Conservation (phyloP, 2,888 invertebrate genomes). For the Cyclophora albipunctata region DNA sequence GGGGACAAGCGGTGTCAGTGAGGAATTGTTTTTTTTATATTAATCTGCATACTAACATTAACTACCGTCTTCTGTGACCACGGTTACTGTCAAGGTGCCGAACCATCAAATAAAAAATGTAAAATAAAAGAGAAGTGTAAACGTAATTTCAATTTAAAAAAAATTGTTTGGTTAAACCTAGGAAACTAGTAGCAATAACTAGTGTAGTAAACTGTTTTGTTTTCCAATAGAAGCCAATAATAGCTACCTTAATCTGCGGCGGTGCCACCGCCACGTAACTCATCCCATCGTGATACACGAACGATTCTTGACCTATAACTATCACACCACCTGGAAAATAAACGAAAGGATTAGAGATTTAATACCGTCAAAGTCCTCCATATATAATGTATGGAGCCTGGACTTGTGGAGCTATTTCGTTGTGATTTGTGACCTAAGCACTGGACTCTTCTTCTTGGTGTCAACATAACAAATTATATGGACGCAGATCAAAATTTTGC, state of each 20-base stretch:
- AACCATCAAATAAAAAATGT: too few relatives aligned
- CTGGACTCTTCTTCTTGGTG: too few relatives aligned
- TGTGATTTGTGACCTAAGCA: too few relatives aligned
- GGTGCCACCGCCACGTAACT: constrained; percentile 94
- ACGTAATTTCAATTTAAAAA: not conserved
- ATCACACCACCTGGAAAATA: constrained; percentile 84
- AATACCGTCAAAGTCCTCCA: too few relatives aligned
- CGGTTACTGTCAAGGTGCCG: too few relatives aligned
- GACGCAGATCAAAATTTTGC: too few relatives aligned
- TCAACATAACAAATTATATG: too few relatives aligned
- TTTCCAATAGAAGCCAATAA: not conserved
- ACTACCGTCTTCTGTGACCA: too few relatives aligned
- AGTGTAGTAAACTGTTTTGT: not conserved
- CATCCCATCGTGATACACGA: constrained; percentile 96
- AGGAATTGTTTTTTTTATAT: not conserved
- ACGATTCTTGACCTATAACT: constrained; percentile 97
- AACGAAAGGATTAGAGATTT: not conserved
- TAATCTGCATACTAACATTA: not conserved
- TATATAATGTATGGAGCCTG: too few relatives aligned
- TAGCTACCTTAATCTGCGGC: constrained; percentile 90
- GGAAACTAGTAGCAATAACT: not conserved
- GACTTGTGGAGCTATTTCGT: too few relatives aligned
- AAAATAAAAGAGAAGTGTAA: too few relatives aligned
- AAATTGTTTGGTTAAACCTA: not conserved
- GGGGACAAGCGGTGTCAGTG: constrained; percentile 13